phyloP scores from a whole-genome alignment of 2,888 invertebrate genomes.

The Crioceris asparagi region DNA sequence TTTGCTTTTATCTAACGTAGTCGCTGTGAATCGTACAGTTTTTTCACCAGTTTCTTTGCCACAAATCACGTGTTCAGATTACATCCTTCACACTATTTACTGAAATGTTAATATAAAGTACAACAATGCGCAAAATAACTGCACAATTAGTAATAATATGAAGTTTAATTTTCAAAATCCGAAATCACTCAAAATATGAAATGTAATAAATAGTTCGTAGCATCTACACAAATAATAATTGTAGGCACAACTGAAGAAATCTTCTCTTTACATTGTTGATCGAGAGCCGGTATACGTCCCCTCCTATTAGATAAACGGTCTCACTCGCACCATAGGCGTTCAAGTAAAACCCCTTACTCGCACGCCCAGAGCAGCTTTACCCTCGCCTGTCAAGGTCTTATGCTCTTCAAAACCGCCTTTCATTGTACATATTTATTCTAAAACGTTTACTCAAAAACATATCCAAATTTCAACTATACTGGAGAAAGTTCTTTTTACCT shows the following conservation, averaged over 20 bases:
- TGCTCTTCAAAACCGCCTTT: no score
- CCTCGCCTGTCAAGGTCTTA: no score
- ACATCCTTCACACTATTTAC: constrained; percentile 6
- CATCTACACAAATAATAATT: constrained; percentile 6
- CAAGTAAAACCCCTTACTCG: no score
- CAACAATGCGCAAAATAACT: constrained; percentile 4
- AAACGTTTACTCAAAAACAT: no score
- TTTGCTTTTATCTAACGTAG: constrained; percentile 2
- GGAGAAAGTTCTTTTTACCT: no score
- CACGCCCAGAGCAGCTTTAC: no score
- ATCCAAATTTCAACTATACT: no score
- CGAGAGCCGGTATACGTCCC: constrained; percentile 8
- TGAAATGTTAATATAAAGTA: constrained; percentile 6
- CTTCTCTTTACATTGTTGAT: constrained; percentile 7
- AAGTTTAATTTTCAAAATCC: constrained; percentile 1
- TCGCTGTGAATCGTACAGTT: constrained; percentile 3
- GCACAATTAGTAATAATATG: constrained; percentile 6
- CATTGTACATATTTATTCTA: no score
- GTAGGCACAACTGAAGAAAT: constrained; percentile 6
- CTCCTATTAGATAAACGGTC: constrained; percentile 7
- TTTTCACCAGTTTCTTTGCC: constrained; percentile 4
- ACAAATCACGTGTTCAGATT: constrained; percentile 8
- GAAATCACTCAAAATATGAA: constrained; percentile 3
- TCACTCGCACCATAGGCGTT: constrained; percentile 26
- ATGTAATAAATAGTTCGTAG: neutral